A percentile compares a stretch with the other conserved stretches of the same genome.
phyloP scores from a whole-genome alignment of 2,797 vertebrate species.

The Brotogeris chrysoptera region DNA sequence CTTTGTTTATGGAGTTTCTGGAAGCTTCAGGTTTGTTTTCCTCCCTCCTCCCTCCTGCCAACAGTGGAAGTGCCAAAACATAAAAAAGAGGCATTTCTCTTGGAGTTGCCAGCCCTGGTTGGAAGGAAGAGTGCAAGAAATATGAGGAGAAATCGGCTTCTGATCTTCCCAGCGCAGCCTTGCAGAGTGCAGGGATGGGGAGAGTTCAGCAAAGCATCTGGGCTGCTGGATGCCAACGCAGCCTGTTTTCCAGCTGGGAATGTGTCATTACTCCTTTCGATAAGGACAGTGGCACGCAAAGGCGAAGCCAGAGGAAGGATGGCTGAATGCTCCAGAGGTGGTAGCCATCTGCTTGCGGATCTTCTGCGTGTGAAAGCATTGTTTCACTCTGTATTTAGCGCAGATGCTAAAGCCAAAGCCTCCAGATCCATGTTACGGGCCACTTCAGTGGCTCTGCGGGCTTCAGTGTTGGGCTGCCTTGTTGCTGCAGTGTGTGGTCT shows the following conservation, averaged over 20 bases:
- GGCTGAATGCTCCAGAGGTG: background rate
- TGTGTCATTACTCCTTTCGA: background rate
- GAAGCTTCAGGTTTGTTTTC: constrained; percentile 36
- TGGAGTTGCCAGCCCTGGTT: background rate
- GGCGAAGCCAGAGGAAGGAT: background rate
- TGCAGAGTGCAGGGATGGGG: background rate
- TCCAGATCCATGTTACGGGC: background rate
- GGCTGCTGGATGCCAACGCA: background rate
- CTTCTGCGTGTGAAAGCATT: background rate
- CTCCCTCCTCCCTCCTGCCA: background rate
- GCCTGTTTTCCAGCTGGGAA: background rate
- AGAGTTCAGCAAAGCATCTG: background rate
- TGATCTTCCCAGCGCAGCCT: background rate
- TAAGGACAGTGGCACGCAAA: background rate
- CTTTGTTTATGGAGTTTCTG: constrained; percentile 45
- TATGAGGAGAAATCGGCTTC: constrained; percentile 22
- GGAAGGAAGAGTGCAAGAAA: constrained; percentile 16
- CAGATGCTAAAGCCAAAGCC: background rate
- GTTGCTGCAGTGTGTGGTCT: background rate
- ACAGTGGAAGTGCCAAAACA: constrained; percentile 1
- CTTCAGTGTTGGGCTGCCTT: background rate
- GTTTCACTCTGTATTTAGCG: rapidly evolving
- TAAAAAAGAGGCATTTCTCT: background rate
- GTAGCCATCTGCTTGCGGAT: background rate
- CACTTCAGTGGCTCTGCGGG: rapidly evolving